phyloP scores from a whole-genome alignment of 2,797 vertebrate genomes.

The Bradypodion pumilum region DNA sequence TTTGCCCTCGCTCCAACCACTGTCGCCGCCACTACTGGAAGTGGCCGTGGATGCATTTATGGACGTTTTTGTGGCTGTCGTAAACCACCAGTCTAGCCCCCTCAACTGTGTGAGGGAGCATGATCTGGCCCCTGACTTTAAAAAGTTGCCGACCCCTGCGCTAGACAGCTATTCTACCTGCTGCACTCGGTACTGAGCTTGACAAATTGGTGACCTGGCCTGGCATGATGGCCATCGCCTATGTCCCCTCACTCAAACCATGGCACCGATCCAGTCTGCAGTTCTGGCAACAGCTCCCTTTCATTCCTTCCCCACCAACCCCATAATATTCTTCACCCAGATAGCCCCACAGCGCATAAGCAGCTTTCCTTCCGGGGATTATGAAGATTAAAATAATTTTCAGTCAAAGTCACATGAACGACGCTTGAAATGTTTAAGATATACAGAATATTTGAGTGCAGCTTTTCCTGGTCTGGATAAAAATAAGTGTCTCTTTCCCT shows the following conservation, averaged over 20 bases:
- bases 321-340: neutral
- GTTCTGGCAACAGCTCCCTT: too few species aligned
- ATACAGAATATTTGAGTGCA: neutral
- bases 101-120: too few species aligned
- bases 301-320: neutral
- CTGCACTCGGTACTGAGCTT: too few species aligned
- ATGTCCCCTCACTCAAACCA: neutral
- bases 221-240: too few species aligned
- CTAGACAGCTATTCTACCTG: neutral
- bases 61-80: too few species aligned
- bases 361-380: conserved; percentile 63
- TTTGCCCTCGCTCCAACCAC: too few species aligned
- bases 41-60: too few species aligned
- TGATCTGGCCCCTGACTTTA: too few species aligned
- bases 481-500: neutral
- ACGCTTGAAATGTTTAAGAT: conserved; percentile 43
- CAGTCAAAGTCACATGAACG: conserved; percentile 49
- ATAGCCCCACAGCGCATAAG: conserved; percentile 23
- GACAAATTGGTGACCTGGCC: neutral
- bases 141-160: too few species aligned
- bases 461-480: neutral
- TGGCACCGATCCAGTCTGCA: neutral
- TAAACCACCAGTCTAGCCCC: too few species aligned
- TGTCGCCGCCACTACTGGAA: too few species aligned
- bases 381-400: conserved; percentile 68